Evolutionary conservation across 2,888 invertebrate genomes (phyloP).

Genomic region (Conchocele bisecta): DNA sequence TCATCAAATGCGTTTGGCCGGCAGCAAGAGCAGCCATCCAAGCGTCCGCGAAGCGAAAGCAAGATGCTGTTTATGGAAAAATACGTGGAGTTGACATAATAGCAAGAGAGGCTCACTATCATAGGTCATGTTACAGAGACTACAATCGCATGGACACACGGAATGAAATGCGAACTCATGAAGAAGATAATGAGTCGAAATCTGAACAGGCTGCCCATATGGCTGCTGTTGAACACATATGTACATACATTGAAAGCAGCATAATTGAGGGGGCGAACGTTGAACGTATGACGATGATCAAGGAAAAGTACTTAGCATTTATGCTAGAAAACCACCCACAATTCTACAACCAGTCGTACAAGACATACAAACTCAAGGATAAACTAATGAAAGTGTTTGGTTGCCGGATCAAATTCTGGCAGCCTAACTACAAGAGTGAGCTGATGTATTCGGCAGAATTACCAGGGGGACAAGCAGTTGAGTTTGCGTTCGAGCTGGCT

Average conservation of each 20-base stretch:
- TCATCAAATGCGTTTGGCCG: too few species aligned
- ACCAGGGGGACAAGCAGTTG: slow-evolving; percentile 16
- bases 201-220: slow-evolving; percentile 11
- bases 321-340: slow-evolving; percentile 11
- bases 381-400: slow-evolving; percentile 17
- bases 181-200: too few species aligned
- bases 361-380: slow-evolving; percentile 29
- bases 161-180: too few species aligned
- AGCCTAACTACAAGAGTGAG: not conserved
- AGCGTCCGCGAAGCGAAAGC: too few species aligned
- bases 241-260: slow-evolving; percentile 1
- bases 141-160: too few species aligned
- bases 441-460: slow-evolving; percentile 14
- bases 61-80: too few species aligned
- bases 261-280: slow-evolving; percentile 1
- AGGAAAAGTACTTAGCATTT: slow-evolving; percentile 17
- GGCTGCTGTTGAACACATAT: slow-evolving; percentile 5
- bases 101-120: too few species aligned
- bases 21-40: too few species aligned
- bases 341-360: slow-evolving; percentile 12
- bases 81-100: too few species aligned
- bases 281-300: slow-evolving; percentile 24
- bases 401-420: slow-evolving; percentile 17
- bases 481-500: slow-evolving; percentile 17
- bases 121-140: too few species aligned